Evolutionary conservation across 1,140 invertebrate genomes (phyloP), one percentile per base, ranked within the genome.

Genomic region (Neodiprion lecontei): DNA sequence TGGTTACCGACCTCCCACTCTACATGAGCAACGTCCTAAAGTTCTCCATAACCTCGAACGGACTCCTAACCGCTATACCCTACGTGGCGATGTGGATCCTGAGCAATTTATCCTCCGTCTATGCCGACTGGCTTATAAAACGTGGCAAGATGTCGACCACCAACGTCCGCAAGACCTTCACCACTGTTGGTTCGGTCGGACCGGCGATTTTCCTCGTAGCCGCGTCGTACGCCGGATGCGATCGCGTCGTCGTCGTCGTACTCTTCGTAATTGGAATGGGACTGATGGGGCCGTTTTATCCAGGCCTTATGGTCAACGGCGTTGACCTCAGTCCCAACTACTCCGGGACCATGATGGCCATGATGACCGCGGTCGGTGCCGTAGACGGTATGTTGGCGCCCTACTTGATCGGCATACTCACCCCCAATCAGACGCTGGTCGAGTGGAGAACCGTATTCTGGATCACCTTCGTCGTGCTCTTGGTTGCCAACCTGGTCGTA

Each of bases 391-490:
- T 96, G 87, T 87, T 96, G 4, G 91, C 91, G 47, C 95, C 95
- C 0, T 92, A 91, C 81, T 85, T 96, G 17, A 92, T 95, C 48
- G 94, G 94, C 72, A 87, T 92, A 12, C 88, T 96, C 76, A 95
- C 93, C 71, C 90, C 91, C 82, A 90, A 94, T 86, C 91, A 92
- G 82, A 91, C 91, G 8, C 80, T 93, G 47, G 87, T 90, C 10
- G 91, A 95, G 87, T 96, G 95, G 95, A 89, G 93, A 76, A 84
- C 90, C 9, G 94, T 96, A 4, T 96, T 96, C 83, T 96, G 94
- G 92, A 93, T 96, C 74, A 90, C 92, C 1, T 90, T 94, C 69
- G 92, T 84, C 0, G 90, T 95, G 1, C 94, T 95, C 76, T 85
- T 91, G 9, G 82, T 92, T 21, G 95, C 94, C 0, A 94, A 93